Base-by-base conservation (phyloP, 2,797 vertebrate species). In the Micromesistius poutassou region DNA sequence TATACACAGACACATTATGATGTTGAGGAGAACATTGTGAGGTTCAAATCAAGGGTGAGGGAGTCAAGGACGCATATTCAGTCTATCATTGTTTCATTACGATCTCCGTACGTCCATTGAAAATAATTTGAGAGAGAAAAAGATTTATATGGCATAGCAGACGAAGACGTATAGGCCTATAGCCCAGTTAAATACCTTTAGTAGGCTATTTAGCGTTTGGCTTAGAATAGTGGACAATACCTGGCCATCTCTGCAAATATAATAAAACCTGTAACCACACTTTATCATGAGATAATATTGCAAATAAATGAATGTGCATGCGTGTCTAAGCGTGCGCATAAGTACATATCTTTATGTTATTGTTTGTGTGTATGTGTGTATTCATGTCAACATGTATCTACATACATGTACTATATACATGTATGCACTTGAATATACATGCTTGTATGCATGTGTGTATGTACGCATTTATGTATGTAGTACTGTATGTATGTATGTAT, bases 401-500 rank as follows among this genome's bases (percentile, higher is more conserved):
- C n/a, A 6, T 8, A 25, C 25, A 6, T 62, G 8, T 25, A 22
- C 7, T 62, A 6, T 62, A 25, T 25, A 22, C 7, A 25, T 8
- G 4, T 22, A 5, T 22, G 46, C 19, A 19, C 19, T 22, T 25
- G n/a, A n/a, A 35, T 50, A 50, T 16, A 16, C 16, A 6, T 55
- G 30, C 8, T 5, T 71, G 50, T 33, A 31, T 31, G 10, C 19
- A 9, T 40, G n/a, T n/a, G n/a, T 42, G 74, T 14, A 74, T 71
- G 72, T 62, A 80, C 77, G 46, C 19, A 50, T 50, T 4, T 3
- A 50, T 50, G 42, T 50, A 50, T 2, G 38, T 40, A 1, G 77
- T 22, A 12, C n/a, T 36, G 80, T 71, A 72, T 12, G 75, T 77
- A 13, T 79, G 72, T 55, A 75, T 66, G 42, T 40, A 77, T 30